phyloP scores from a whole-genome alignment of 1,140 invertebrate genomes.

The Solen grandis region DNA sequence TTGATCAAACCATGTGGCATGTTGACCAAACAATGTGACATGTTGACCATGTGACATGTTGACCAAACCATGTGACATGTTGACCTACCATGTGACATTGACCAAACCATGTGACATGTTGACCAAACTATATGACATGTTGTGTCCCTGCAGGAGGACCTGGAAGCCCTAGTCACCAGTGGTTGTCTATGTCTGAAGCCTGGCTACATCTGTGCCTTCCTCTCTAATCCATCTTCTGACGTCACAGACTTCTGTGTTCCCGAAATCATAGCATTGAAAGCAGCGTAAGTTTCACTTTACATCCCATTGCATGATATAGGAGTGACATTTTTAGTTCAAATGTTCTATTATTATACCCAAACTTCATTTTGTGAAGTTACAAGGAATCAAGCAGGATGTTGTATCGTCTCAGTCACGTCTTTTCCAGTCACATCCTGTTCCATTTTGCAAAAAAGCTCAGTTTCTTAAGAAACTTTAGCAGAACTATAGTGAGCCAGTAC shows the following conservation, averaged over 20 bases:
- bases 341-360: not conserved
- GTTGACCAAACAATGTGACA: no score
- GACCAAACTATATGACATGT: not conserved
- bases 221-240: constrained; percentile 78
- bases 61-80: no score
- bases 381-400: not conserved
- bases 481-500: no score
- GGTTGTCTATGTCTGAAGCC: constrained; percentile 83
- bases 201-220: constrained; percentile 83
- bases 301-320: not conserved
- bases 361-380: not conserved
- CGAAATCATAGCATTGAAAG: constrained; percentile 61
- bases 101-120: no score
- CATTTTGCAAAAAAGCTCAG: not conserved
- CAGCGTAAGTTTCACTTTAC: constrained; percentile 56
- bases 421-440: constrained; percentile 6
- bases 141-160: constrained; percentile 79
- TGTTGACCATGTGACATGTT: no score
- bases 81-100: no score
- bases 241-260: constrained; percentile 78
- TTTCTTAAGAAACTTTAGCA: no score
- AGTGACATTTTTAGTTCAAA: not conserved
- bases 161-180: constrained; percentile 80
- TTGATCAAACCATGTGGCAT: no score
- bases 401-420: constrained; percentile 32